phyloP scores from a whole-genome alignment of 2,113 vertebrate species.

The Peucedramus taeniatus region DNA sequence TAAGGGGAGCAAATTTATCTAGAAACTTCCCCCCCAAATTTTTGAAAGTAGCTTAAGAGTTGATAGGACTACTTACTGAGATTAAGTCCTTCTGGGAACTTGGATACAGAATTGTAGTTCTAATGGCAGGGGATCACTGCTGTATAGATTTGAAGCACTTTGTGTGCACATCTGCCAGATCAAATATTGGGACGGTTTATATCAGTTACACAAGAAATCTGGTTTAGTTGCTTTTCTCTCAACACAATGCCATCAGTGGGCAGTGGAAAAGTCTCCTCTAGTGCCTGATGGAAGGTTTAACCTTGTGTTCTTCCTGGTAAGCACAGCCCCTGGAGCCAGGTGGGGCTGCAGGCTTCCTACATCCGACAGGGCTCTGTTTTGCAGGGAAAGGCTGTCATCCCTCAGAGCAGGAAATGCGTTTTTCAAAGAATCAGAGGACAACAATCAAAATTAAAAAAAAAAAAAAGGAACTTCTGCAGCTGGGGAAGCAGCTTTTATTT shows the following conservation, averaged over 20 bases:
- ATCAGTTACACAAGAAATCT: background rate
- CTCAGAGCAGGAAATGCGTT: background rate
- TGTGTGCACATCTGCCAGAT: background rate
- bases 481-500: background rate
- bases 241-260: accelerated
- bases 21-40: background rate
- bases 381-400: background rate
- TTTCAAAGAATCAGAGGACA: background rate
- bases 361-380: background rate
- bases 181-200: background rate
- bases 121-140: background rate
- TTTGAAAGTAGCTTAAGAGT: background rate
- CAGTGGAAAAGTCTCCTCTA: background rate
- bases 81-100: background rate
- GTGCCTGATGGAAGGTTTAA: background rate
- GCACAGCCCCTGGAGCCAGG: background rate
- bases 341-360: background rate
- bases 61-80: background rate
- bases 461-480: background rate
- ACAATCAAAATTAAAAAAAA: background rate
- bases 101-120: background rate
- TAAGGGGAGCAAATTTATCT: background rate
- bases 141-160: background rate
- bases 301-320: background rate
- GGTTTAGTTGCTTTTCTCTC: background rate